Conservation (phyloP, 1,140 invertebrate species). For the Dryas iulia region DNA sequence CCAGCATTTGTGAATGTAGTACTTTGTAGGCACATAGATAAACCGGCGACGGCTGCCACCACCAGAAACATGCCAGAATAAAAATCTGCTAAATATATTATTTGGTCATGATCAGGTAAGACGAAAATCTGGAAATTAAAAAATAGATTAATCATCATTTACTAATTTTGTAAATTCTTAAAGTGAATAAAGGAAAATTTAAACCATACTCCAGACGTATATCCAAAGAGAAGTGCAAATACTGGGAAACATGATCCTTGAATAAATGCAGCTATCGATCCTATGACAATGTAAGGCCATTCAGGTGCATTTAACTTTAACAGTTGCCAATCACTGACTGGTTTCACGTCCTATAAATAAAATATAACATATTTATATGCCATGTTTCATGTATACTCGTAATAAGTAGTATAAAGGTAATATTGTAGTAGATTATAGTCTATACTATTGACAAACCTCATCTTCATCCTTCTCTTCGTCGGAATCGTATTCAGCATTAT, state of each 20-base stretch:
- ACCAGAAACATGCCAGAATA: slow-evolving; percentile 72
- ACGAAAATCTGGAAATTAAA: slow-evolving; percentile 62
- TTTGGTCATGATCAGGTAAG: slow-evolving; percentile 45
- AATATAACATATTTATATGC: not conserved
- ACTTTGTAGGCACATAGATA: slow-evolving; percentile 85
- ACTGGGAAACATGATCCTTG: slow-evolving; percentile 89
- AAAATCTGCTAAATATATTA: slow-evolving; percentile 56
- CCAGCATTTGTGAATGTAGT: slow-evolving; percentile 90
- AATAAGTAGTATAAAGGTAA: not conserved
- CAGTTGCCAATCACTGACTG: slow-evolving; percentile 81
- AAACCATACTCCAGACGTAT: slow-evolving; percentile 86
- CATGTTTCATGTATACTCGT: not conserved
- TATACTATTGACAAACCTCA: slow-evolving; percentile 39
- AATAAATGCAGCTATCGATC: slow-evolving; percentile 85
- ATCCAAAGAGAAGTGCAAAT: slow-evolving; percentile 92
- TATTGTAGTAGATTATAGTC: too few relatives aligned
- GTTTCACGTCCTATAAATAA: slow-evolving; percentile 52
- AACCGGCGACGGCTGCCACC: slow-evolving; percentile 76
- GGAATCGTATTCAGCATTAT: slow-evolving; percentile 54
- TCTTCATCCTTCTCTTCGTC: slow-evolving; percentile 56
- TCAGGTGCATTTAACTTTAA: slow-evolving; percentile 88
- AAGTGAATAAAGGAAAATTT: not conserved
- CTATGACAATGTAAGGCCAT: slow-evolving; percentile 88
- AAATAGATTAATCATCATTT: not conserved
- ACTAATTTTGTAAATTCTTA: not conserved